These are phyloP conservation scores for Gymnocheta viridis DNA, from an alignment of 2,888 invertebrate species.

Conservation along the genomic window DNA sequence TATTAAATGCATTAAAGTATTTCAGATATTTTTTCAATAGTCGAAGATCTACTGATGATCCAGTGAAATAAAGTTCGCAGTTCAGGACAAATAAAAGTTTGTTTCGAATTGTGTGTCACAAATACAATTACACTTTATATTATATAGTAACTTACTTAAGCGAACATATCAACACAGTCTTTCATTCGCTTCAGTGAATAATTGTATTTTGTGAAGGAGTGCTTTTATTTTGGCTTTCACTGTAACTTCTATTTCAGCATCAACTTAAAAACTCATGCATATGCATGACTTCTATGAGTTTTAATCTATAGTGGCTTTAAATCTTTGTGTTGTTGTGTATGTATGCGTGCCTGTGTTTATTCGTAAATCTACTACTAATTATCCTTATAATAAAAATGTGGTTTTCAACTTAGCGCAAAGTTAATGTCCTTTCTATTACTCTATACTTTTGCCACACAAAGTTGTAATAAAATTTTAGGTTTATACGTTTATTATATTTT, in stretches of 20 bases:
- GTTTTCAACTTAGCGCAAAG: conserved; percentile 60
- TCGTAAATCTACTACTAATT: conserved; percentile 60
- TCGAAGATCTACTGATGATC: too few relatives aligned
- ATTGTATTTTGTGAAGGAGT: too few relatives aligned
- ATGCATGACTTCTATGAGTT: conserved; percentile 38
- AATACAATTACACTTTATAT: too few relatives aligned
- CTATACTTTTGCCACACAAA: conserved; percentile 21
- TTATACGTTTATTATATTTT: conserved; percentile 17
- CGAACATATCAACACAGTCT: too few relatives aligned
- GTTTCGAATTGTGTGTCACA: too few relatives aligned
- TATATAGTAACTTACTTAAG: too few relatives aligned
- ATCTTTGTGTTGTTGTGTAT: background rate
- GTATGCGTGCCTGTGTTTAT: background rate
- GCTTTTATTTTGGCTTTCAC: background rate
- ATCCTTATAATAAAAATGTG: conserved; percentile 63
- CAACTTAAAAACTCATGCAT: conserved; percentile 26
- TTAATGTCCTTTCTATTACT: conserved; percentile 68
- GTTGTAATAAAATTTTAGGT: conserved; percentile 54
- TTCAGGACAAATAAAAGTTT: too few relatives aligned
- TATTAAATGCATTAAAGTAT: background rate
- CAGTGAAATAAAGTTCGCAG: too few relatives aligned
- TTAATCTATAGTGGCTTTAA: conserved; percentile 39
- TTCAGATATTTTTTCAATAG: background rate
- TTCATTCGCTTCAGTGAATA: too few relatives aligned
- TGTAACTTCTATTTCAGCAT: conserved; percentile 20